A percentile compares a stretch with the other conserved stretches of the same genome.
phyloP scores from a whole-genome alignment of 2,888 invertebrate genomes.

The Eupithecia exiguata region DNA sequence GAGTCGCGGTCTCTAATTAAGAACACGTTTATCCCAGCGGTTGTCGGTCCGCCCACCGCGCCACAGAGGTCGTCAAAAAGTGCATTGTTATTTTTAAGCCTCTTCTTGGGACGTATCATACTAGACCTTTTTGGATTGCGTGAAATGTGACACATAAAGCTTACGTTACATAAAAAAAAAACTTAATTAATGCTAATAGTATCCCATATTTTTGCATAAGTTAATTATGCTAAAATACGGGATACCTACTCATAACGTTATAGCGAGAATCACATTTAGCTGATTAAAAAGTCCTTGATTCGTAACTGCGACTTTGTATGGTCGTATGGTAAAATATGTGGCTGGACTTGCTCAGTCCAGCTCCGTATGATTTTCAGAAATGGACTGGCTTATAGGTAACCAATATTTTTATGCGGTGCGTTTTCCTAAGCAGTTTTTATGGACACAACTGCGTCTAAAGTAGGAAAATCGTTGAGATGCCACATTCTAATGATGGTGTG shows the following conservation, averaged over 20 bases:
- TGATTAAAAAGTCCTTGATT: conserved; percentile 81
- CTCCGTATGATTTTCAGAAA: conserved; percentile 84
- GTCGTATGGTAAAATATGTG: conserved; percentile 82
- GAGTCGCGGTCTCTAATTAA: no score
- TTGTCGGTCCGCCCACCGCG: no score
- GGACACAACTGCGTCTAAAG: conserved; percentile 80
- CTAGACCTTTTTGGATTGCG: neutral
- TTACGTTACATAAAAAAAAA: neutral
- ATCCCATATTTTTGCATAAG: no score
- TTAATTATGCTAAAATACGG: conserved; percentile 46
- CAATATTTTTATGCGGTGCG: conserved; percentile 81
- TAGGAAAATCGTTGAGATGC: conserved; percentile 82
- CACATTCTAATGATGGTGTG: conserved; percentile 80
- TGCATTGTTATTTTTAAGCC: neutral
- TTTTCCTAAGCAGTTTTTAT: conserved; percentile 80
- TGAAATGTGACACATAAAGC: neutral
- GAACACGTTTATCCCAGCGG: no score
- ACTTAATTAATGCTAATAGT: no score
- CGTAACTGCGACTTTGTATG: conserved; percentile 76
- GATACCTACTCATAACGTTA: conserved; percentile 65
- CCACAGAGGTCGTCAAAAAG: no score
- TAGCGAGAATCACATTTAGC: conserved; percentile 78
- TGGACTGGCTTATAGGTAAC: conserved; percentile 77
- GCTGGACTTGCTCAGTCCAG: conserved; percentile 70
- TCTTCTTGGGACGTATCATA: neutral